Percentiles rank a stretch among this genome's conserved stretches.
Evolutionary conservation across 2,888 invertebrate genomes (phyloP).

Genomic region (Kryphioiulus occultus): DNA sequence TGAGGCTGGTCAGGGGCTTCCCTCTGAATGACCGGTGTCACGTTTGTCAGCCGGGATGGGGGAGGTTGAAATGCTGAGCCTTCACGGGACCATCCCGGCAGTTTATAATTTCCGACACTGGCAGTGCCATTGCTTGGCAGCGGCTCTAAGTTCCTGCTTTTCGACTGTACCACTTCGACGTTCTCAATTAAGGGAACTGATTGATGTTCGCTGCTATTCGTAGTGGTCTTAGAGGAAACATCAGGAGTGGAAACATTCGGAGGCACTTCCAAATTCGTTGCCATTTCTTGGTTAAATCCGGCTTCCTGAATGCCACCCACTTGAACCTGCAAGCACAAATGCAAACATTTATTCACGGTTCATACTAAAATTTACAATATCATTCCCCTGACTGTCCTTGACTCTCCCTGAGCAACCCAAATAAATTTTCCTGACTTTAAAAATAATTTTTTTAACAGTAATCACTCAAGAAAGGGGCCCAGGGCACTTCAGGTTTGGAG

Average conservation of each 20-base stretch:
- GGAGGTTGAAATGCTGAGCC: constrained; percentile 50
- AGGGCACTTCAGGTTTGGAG: too few relatives aligned
- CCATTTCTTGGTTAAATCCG: constrained; percentile 39
- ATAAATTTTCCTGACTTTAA: too few relatives aligned
- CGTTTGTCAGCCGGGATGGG: neutral
- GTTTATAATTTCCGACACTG: neutral
- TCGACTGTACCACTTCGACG: constrained; percentile 43
- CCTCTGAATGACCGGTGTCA: constrained; percentile 51
- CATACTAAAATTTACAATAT: too few relatives aligned
- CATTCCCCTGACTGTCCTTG: too few relatives aligned
- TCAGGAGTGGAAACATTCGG: neutral
- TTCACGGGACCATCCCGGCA: constrained; percentile 48
- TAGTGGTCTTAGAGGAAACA: constrained; percentile 25
- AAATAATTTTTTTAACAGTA: too few relatives aligned
- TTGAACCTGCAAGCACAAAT: neutral
- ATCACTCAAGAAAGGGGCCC: too few relatives aligned
- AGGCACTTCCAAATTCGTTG: constrained; percentile 48
- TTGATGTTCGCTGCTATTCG: neutral
- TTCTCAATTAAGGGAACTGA: constrained; percentile 29
- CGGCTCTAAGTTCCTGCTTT: neutral
- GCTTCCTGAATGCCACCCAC: neutral
- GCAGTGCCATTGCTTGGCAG: neutral
- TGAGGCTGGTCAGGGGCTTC: constrained; percentile 48
- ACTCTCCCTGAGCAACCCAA: too few relatives aligned
- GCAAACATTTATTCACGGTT: neutral